Conservation (phyloP, 2,888 invertebrate genomes). For the Eristalis tenax region DNA sequence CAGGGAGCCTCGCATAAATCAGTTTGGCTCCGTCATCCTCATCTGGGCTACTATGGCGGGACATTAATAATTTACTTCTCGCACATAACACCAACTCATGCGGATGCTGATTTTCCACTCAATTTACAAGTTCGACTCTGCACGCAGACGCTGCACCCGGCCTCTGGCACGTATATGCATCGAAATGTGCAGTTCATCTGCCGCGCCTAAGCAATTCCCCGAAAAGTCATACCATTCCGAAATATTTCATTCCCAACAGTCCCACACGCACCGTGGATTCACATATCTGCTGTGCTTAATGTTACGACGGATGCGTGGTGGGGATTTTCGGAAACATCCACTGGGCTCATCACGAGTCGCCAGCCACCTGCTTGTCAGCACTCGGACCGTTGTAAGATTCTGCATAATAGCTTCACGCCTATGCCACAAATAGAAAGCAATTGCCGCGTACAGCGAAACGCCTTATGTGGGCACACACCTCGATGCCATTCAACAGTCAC, state of each 20-base stretch:
- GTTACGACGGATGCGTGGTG: constrained; percentile 49
- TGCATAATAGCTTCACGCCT: constrained; percentile 49
- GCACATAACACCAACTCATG: constrained; percentile 63
- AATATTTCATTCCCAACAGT: constrained; percentile 11
- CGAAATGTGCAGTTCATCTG: constrained; percentile 18
- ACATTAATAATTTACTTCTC: constrained; percentile 59
- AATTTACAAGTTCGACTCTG: constrained; percentile 65
- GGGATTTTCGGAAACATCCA: constrained; percentile 40
- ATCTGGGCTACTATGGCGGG: constrained; percentile 16
- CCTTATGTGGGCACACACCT: constrained; percentile 55
- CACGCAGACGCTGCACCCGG: constrained; percentile 23
- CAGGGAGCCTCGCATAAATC: constrained; percentile 49
- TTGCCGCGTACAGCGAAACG: constrained; percentile 6
- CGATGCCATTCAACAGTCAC: constrained; percentile 24
- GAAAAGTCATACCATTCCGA: constrained; percentile 25
- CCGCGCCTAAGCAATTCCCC: constrained; percentile 36
- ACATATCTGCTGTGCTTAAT: constrained; percentile 10
- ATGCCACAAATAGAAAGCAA: constrained; percentile 36
- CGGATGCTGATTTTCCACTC: constrained; percentile 66
- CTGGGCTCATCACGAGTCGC: constrained; percentile 11
- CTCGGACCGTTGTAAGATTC: constrained; percentile 8
- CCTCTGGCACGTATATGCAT: not conserved
- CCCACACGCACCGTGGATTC: constrained; percentile 26
- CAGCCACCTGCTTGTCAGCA: constrained; percentile 58
- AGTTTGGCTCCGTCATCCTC: constrained; percentile 40